Evolutionary conservation across 2,888 invertebrate species (phyloP), one percentile per base, ranked within the genome.

Genomic region (Rhagonycha lutea): DNA sequence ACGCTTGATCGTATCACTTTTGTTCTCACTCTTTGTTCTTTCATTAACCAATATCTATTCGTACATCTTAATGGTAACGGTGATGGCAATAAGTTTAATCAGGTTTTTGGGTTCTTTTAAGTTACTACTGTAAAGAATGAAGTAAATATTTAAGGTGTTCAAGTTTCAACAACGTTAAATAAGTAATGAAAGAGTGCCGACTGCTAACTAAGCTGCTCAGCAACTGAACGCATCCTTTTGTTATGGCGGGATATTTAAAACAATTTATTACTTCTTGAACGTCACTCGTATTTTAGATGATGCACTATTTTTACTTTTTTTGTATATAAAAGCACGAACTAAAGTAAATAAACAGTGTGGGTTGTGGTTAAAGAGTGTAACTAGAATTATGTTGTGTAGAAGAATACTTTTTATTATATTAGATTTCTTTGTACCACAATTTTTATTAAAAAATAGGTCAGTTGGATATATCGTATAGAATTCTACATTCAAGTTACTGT

Each of bases 291-390:
- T 47, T n/a, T n/a, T 47, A 23, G 2, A 47, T 47, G 8, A 65
- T 71, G 71, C 71, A 71, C 71, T 23, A 67, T 65, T 65, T 14
- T 47, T 67, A 11, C 10, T 65, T 47, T 18, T n/a, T 72, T 70
- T 73, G 72, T 77, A 74, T 62, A 74, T 72, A 77, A 69, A 47
- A 68, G 75, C 75, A 75, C 68, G 29, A 23, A 61, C 29, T 47
- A 68, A 74, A 74, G 77, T 74, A 74, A 77, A 77, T 77, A 78
- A 78, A 78, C 77, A 78, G 77, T 78, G 77, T 78, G 77, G 77
- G 77, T 78, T 78, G 73, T 78, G 77, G 77, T 72, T 72, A 68
- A 65, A 72, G 47, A 63, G 26, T n/a, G 26, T 26, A 24, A 24
- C 23, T 14, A 62, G 18, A 62, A 62, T 23, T 62, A 65, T 65